Conservation (phyloP, 2,113 vertebrate genomes). For the Boleophthalmus pectinirostris region DNA sequence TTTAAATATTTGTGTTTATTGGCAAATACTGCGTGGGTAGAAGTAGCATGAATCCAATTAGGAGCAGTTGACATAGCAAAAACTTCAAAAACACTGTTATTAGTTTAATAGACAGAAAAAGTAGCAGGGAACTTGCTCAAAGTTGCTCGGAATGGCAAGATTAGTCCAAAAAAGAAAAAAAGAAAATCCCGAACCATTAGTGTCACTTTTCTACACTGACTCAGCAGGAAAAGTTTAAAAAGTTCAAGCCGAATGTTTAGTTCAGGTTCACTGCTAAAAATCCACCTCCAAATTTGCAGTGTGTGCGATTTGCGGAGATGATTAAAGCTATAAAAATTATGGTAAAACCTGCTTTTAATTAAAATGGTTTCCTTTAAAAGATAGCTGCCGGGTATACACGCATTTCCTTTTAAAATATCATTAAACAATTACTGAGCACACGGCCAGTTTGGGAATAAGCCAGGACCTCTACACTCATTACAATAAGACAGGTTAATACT, state of each 20-base stretch:
- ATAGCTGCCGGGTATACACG: background rate
- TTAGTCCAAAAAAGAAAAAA: background rate
- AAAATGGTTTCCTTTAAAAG: constrained; percentile 3
- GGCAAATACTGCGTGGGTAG: no score
- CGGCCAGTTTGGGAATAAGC: background rate
- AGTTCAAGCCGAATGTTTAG: background rate
- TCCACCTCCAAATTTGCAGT: background rate
- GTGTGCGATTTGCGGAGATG: background rate
- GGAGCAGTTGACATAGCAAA: no score
- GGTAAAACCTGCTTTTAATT: background rate
- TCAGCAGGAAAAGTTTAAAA: background rate
- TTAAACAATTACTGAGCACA: background rate
- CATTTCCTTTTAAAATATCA: background rate
- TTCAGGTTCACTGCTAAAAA: background rate
- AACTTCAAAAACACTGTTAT: no score
- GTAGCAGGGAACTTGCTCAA: background rate
- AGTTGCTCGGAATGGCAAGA: background rate
- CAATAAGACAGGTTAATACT: background rate
- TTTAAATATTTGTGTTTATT: no score
- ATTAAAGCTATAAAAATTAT: constrained; percentile 3
- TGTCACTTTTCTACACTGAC: background rate
- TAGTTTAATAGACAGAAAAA: background rate
- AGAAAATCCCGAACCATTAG: background rate
- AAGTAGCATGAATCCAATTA: no score
- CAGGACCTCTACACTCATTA: background rate